Base-by-base conservation (phyloP, 2,797 vertebrate species). In the Carapus acus region DNA sequence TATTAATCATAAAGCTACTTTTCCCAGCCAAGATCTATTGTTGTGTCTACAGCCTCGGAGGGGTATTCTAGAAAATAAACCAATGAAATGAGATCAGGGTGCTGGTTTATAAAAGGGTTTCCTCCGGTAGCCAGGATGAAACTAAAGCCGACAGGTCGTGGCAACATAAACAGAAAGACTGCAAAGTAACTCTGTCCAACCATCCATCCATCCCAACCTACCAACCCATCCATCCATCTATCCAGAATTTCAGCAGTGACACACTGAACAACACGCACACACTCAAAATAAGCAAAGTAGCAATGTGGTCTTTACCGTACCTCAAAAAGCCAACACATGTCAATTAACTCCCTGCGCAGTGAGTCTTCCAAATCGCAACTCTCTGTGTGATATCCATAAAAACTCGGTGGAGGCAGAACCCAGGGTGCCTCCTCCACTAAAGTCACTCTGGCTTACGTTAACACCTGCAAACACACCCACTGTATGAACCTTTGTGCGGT, bases 391-490 rank as follows among this genome's bases (percentile, higher is more conserved):
- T 16, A 52, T 45, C 65, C 59, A 67, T 73, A 56, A 71, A 74
- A 74, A 21, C 34, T 13, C 7, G 12, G 17, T 36, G 49, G 31
- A 34, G 65, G 68, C 47, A 48, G 61, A 69, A 58, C 54, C 40
- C 62, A 67, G 68, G 46, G 34, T 56, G 61, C 29, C 20, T 43
- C 17, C 20, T 7, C 3, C 50, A 24, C 22, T 37, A 15, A 53
- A 65, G 38, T 64, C 64, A 65, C 1, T 58, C 33, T 44, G 41
- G 56, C 19, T 78, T 69, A 63, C 21, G 6, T 14, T 50, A 71
- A 72, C 56, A 71, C 57, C 65, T 49, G 22, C 45, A 74, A 70
- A 62, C 67, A 77, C 52, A 66, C 49, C 65, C 72, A 38, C 61
- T 50, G 67, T 66, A 65, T 45, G 42, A 61, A 67, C 23, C 18